Percentiles rank a stretch among this genome's conserved stretches.
Evolutionary conservation across 2,888 invertebrate genomes (phyloP).

Genomic region (Ichneumoninae sp.): DNA sequence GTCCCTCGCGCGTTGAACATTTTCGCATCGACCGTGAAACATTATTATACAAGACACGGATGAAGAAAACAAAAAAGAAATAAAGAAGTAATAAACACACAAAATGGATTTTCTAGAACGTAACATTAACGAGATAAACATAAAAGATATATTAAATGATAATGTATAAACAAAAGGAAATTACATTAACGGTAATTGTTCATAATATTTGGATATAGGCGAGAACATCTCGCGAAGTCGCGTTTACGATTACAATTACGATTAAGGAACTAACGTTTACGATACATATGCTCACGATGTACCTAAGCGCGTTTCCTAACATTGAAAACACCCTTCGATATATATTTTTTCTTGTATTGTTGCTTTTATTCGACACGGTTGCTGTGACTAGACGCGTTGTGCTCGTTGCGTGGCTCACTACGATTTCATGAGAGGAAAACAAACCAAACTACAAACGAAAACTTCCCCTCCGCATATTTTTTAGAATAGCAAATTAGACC

Average conservation of each 20-base stretch:
- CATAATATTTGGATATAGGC: conserved; percentile 60
- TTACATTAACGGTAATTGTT: conserved; percentile 60
- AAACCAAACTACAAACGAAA: conserved; percentile 17
- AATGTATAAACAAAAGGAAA: conserved; percentile 36
- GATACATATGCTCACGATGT: conserved; percentile 69
- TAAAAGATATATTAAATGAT: conserved; percentile 43
- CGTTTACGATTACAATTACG: conserved; percentile 63
- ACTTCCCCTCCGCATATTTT: conserved; percentile 36
- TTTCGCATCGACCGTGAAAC: conserved; percentile 27
- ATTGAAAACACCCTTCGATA: conserved; percentile 42
- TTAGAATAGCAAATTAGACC: conserved; percentile 40
- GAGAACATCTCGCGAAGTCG: conserved; percentile 40
- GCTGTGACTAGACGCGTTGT: conserved; percentile 64
- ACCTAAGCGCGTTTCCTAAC: conserved; percentile 68
- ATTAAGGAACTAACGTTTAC: conserved; percentile 65
- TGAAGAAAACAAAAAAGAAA: conserved; percentile 11
- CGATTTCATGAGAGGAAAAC: conserved; percentile 19
- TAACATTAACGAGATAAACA: conserved; percentile 54
- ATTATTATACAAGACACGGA: conserved; percentile 44
- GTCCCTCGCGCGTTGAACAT: conserved; percentile 33
- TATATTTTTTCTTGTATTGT: conserved; percentile 41
- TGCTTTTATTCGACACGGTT: conserved; percentile 38
- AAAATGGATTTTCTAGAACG: conserved; percentile 50
- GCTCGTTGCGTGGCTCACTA: conserved; percentile 10
- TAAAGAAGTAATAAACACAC: conserved; percentile 16